Conservation (phyloP, 2,797 vertebrate species). For the Lates japonicus region DNA sequence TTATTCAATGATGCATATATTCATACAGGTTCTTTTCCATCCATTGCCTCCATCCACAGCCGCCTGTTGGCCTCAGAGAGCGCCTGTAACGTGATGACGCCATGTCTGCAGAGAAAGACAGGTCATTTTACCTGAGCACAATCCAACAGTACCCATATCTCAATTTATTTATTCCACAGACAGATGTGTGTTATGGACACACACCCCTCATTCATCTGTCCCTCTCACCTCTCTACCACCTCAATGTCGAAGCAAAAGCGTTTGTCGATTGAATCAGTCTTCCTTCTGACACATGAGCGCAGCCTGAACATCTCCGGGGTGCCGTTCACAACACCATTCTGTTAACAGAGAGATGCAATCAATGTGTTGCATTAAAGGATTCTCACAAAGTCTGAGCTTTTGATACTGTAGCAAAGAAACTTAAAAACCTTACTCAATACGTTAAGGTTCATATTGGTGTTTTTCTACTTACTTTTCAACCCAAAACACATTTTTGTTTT, state of each 20-base stretch:
- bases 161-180: slow-evolving; percentile 7
- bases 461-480: not conserved
- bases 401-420: not conserved
- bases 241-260: slow-evolving; percentile 99
- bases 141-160: not conserved
- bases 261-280: slow-evolving; percentile 98
- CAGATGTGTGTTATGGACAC: not conserved
- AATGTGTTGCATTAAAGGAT: not conserved
- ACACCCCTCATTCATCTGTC: not conserved
- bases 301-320: slow-evolving; percentile 94
- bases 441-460: not conserved
- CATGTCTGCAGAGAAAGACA: slow-evolving; percentile 86
- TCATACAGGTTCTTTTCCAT: slow-evolving; percentile 97
- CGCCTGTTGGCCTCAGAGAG: slow-evolving; percentile 96
- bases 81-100: slow-evolving; percentile 96
- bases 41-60: slow-evolving; percentile 99
- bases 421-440: not conserved
- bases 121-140: slow-evolving; percentile 1
- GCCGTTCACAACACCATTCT: slow-evolving; percentile 93
- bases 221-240: slow-evolving; percentile 94
- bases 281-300: slow-evolving; percentile 96
- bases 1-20: not conserved
- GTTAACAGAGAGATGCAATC: slow-evolving; percentile 53
- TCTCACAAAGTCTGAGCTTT: not conserved
- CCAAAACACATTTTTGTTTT: not conserved